Conservation (phyloP, 2,797 vertebrate species). For the Ispidina picta region DNA sequence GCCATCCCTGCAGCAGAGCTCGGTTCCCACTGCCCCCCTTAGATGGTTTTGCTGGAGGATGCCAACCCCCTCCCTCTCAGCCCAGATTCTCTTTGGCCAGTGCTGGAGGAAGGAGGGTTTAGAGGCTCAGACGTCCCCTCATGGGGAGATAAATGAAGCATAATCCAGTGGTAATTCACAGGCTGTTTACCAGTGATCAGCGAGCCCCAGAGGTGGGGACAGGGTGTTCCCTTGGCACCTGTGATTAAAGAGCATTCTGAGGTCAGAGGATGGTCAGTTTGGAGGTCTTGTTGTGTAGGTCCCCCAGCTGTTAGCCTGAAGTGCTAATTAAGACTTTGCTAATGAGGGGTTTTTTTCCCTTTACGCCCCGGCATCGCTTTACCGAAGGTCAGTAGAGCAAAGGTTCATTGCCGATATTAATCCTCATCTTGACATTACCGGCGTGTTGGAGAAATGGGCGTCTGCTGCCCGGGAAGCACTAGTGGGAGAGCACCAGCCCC, state of each 20-base stretch:
- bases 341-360: neutral
- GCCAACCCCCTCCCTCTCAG: rapidly evolving
- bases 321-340: neutral
- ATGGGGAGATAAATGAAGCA: rapidly evolving
- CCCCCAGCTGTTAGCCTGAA: neutral
- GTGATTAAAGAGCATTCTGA: neutral
- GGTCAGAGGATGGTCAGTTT: neutral
- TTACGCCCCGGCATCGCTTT: neutral
- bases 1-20: rapidly evolving
- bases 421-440: neutral
- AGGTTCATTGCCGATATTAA: neutral
- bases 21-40: rapidly evolving
- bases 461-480: neutral
- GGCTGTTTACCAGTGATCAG: too few species aligned
- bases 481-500: too few species aligned
- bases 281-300: neutral
- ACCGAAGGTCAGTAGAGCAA: neutral
- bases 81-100: rapidly evolving
- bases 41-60: neutral
- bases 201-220: neutral
- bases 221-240: neutral
- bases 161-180: neutral
- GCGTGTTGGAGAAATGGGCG: neutral
- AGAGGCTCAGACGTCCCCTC: neutral
- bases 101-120: neutral